Percentiles rank a stretch among this genome's conserved stretches.
Conservation (phyloP, 2,797 vertebrate species). For the Podarcis siculus region DNA sequence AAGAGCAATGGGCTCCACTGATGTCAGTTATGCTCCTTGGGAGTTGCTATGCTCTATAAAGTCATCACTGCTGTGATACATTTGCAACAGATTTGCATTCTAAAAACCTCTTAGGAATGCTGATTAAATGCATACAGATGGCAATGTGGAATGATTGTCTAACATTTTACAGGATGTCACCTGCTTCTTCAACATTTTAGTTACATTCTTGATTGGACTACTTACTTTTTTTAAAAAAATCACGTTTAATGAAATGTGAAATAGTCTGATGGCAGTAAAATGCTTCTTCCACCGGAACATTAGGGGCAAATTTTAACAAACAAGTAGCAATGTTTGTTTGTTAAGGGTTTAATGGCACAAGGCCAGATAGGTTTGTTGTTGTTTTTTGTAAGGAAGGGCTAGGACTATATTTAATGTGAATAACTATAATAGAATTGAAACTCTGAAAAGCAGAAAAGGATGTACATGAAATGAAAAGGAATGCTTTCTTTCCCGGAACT, state of each 20-base stretch:
- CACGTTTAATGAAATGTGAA: constrained; percentile 25
- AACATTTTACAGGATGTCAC: constrained; percentile 26
- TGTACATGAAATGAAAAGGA: too few species aligned
- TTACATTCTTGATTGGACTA: not conserved
- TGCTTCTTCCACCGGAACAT: not conserved
- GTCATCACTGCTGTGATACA: constrained; percentile 29
- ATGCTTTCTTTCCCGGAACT: not conserved
- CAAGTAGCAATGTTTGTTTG: not conserved
- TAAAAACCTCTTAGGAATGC: constrained; percentile 35
- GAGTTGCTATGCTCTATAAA: constrained; percentile 4
- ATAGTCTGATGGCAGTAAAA: constrained; percentile 8
- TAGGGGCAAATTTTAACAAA: not conserved
- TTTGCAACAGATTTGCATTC: constrained; percentile 25
- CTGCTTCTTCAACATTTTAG: not conserved
- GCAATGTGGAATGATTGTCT: constrained; percentile 19
- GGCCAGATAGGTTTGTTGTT: not conserved
- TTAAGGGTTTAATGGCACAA: not conserved
- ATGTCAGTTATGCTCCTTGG: constrained; percentile 7
- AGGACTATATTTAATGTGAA: not conserved
- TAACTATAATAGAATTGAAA: not conserved
- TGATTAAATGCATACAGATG: constrained; percentile 32
- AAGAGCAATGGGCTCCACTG: constrained; percentile 2
- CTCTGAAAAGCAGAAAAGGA: not conserved
- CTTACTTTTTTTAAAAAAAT: too few species aligned
- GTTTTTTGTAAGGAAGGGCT: not conserved